Conservation (phyloP, 2,113 vertebrate species). For the Dicerorhinus sumatrensis region DNA sequence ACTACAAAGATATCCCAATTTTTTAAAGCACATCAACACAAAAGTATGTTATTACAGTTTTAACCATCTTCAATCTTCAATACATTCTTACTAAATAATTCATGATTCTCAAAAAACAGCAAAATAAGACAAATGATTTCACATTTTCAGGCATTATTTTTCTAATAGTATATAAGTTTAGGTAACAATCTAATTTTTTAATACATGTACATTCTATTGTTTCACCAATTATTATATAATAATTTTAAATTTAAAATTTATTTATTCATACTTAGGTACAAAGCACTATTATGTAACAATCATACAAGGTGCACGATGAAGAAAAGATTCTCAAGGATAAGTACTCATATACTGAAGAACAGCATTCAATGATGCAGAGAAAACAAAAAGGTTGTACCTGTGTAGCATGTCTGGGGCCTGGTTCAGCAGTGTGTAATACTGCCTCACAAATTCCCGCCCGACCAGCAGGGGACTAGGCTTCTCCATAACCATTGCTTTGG, state of each 20-base stretch:
- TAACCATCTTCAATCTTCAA: neutral
- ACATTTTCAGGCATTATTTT: neutral
- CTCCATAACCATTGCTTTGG: conserved; percentile 99
- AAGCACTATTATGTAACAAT: neutral
- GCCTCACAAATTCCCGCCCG: conserved; percentile 99
- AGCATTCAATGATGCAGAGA: neutral
- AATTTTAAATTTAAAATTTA: no score
- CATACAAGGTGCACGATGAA: neutral
- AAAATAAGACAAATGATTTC: neutral
- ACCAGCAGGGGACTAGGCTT: conserved; percentile 99
- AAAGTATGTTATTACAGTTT: neutral
- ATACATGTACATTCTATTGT: neutral
- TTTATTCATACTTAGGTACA: neutral
- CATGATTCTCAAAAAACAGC: neutral
- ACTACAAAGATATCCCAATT: neutral
- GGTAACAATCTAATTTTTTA: neutral
- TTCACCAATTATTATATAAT: neutral
- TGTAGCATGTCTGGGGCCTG: conserved; percentile 98
- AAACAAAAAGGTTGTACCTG: conserved; percentile 88
- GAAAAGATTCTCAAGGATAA: neutral
- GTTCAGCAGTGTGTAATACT: conserved; percentile 99
- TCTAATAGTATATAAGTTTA: neutral
- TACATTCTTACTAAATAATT: neutral
- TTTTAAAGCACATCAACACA: neutral
- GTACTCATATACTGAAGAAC: neutral